Evolutionary conservation across 2,888 invertebrate species (phyloP).

Genomic region (Oxystoma pomonae): DNA sequence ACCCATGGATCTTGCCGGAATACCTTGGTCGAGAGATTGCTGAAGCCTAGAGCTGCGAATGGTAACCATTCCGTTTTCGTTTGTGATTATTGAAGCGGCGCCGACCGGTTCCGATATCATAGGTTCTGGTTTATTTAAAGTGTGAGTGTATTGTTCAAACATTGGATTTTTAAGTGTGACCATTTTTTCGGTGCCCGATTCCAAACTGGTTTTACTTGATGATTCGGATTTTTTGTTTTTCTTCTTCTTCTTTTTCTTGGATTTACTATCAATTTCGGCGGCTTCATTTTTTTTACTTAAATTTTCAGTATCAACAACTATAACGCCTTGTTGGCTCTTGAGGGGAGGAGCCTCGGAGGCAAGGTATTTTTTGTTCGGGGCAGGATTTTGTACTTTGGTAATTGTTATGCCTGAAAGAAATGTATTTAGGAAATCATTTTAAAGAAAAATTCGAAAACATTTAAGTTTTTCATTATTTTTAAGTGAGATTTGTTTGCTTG

Average conservation of each 20-base stretch:
- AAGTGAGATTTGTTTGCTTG: no score
- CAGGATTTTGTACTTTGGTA: slow-evolving; percentile 49
- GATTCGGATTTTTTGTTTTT: slow-evolving; percentile 48
- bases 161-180: slow-evolving; percentile 76
- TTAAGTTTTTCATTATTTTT: no score
- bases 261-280: slow-evolving; percentile 29
- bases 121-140: slow-evolving; percentile 33
- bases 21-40: slow-evolving; percentile 27
- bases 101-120: neutral
- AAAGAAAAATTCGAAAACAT: no score
- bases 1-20: neutral
- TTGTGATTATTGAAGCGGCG: slow-evolving; percentile 61
- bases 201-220: slow-evolving; percentile 26
- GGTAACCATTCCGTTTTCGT: slow-evolving; percentile 78
- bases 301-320: slow-evolving; percentile 59
- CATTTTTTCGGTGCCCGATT: slow-evolving; percentile 49
- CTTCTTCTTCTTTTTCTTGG: slow-evolving; percentile 54
- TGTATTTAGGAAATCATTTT: no score
- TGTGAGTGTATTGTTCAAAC: slow-evolving; percentile 55
- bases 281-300: slow-evolving; percentile 42
- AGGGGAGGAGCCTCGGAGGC: slow-evolving; percentile 31
- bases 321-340: slow-evolving; percentile 52
- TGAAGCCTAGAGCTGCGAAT: slow-evolving; percentile 69
- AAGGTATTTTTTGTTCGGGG: slow-evolving; percentile 39
- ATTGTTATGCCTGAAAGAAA: slow-evolving; percentile 46